Evolutionary conservation across 35 echinoderm and acorn worm species (phyloP).

Genomic region (Acanthaster planci): DNA sequence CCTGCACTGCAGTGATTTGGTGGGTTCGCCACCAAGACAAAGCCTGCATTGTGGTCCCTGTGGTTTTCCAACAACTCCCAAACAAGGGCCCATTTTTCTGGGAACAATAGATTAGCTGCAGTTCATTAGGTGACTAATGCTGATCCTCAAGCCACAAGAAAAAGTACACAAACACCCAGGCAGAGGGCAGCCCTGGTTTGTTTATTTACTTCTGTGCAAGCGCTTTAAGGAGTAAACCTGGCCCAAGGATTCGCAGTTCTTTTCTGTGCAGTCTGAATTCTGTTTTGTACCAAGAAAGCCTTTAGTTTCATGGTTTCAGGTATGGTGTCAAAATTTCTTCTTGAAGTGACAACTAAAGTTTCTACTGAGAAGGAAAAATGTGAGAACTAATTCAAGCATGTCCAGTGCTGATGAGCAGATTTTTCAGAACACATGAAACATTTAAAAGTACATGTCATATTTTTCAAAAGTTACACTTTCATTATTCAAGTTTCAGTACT

Average conservation of each 20-base stretch:
- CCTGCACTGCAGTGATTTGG: too few species aligned
- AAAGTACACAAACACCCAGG: neutral
- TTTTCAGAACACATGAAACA: too few species aligned
- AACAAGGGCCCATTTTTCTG: conserved; percentile 4
- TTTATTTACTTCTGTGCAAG: conserved; percentile 5
- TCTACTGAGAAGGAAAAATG: too few species aligned
- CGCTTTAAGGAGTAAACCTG: neutral
- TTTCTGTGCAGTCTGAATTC: neutral
- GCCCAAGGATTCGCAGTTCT: neutral
- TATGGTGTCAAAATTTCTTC: too few species aligned
- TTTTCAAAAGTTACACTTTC: too few species aligned
- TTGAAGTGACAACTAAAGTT: too few species aligned
- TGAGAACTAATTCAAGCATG: too few species aligned
- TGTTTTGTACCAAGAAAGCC: neutral
- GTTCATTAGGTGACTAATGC: conserved; percentile 23
- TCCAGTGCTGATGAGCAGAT: too few species aligned
- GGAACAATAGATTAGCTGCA: conserved; percentile 22
- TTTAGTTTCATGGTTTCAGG: too few species aligned
- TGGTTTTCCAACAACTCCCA: conserved; percentile 11
- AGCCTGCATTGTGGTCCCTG: neutral
- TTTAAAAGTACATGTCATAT: too few species aligned
- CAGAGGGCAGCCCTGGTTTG: neutral
- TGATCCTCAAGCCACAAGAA: conserved; percentile 13
- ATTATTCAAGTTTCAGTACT: too few species aligned
- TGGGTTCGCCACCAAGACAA: neutral